A percentile compares a stretch with the other conserved stretches of the same genome.
These are phyloP conservation scores for Drosophila ustulata DNA, from an alignment of 2,888 invertebrate species.

Conservation along the genomic window DNA sequence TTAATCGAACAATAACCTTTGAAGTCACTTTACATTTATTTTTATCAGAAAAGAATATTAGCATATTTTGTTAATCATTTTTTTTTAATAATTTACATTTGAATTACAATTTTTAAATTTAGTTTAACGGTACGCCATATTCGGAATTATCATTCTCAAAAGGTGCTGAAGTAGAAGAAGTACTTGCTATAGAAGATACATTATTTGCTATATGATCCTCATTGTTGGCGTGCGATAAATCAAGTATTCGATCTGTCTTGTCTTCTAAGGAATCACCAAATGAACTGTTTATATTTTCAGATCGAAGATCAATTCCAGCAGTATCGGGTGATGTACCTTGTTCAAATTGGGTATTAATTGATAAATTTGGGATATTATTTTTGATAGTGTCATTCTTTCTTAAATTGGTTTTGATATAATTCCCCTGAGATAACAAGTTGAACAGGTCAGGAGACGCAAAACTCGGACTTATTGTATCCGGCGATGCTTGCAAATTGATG, in stretches of 20 bases:
- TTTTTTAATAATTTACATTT: background rate
- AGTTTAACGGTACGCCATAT: constrained; percentile 27
- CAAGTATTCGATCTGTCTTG: background rate
- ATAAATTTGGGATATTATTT: background rate
- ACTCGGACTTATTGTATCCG: constrained; percentile 4
- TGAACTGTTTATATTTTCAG: background rate
- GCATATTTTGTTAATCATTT: background rate
- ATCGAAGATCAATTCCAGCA: constrained; percentile 7
- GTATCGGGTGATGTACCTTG: background rate
- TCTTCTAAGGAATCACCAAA: background rate
- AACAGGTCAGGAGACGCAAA: background rate
- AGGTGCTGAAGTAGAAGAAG: background rate
- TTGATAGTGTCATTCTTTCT: background rate
- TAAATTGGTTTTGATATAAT: constrained; percentile 9
- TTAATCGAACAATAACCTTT: background rate
- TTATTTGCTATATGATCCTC: background rate
- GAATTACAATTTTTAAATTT: background rate
- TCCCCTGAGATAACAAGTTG: background rate
- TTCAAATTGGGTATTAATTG: background rate
- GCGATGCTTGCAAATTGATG: background rate
- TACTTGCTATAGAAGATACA: background rate
- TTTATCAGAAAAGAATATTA: no score
- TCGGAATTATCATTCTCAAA: constrained; percentile 4
- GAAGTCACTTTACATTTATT: no score
- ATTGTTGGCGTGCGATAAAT: background rate